Conservation (phyloP, 2,888 invertebrate species). For the Tachystola acroxantha region DNA sequence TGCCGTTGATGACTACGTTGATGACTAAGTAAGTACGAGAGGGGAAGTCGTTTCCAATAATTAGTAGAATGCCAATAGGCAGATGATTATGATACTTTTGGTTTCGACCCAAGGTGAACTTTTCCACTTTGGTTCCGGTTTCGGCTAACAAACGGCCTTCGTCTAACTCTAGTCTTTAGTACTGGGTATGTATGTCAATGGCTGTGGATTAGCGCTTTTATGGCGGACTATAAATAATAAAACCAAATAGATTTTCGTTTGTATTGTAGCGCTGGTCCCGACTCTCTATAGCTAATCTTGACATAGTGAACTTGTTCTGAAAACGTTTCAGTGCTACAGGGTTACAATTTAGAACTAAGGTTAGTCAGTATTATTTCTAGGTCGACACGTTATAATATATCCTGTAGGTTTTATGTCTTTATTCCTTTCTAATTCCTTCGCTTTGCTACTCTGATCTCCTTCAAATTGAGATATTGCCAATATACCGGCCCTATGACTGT, state of each 20-base stretch:
- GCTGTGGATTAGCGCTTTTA: slow-evolving; percentile 50
- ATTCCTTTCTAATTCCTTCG: no score
- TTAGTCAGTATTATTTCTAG: no score
- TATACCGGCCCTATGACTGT: background rate
- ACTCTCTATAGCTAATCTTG: slow-evolving; percentile 20
- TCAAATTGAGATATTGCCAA: background rate
- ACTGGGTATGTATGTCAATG: slow-evolving; percentile 49
- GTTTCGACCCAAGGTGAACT: background rate
- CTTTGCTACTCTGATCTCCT: no score
- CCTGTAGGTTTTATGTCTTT: no score
- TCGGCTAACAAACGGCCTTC: no score
- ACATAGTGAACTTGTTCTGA: slow-evolving; percentile 14
- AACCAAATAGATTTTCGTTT: slow-evolving; percentile 9
- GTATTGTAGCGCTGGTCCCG: slow-evolving; percentile 19
- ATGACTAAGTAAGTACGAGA: no score
- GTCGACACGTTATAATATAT: no score
- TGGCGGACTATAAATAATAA: slow-evolving; percentile 44
- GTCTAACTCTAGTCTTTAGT: slow-evolving; percentile 19
- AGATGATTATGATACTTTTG: background rate
- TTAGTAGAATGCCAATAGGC: no score
- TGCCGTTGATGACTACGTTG: no score
- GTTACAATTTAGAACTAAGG: no score
- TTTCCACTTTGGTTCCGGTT: no score
- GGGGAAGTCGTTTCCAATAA: no score
- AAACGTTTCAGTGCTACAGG: slow-evolving; percentile 1